Evolutionary conservation across 2,113 vertebrate genomes (phyloP), one percentile per base, ranked within the genome.

Genomic region (Phyllostomus hastatus): DNA sequence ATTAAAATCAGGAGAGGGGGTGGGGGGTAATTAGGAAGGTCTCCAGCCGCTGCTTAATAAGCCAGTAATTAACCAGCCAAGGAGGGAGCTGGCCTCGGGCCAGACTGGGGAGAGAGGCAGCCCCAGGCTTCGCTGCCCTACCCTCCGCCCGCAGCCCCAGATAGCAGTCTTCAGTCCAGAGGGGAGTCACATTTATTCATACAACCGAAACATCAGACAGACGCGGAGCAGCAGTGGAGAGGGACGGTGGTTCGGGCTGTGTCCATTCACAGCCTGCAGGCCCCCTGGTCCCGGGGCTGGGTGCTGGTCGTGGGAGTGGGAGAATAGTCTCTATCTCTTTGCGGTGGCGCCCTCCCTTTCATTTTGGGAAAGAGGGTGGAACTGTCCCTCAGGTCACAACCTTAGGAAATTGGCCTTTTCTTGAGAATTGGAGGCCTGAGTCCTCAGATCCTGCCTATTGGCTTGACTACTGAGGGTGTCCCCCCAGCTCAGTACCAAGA

Each of bases 31-130:
- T 98, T 97, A 98, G 97, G 94, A 91, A 97, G 97, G 92, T 97
- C 97, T 97, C 97, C 96, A 95, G 96, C 94, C 96, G 94, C 95
- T 96, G 96, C 95, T 97, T 97, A 96, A 98, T 96, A 92, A 97
- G 95, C 57, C 92, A 35, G 95, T 97, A 97, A 97, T 97, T 96
- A 97, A 97, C 24, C 94, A 97, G 93, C 94, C 94, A 41, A 96
- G 96, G 97, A 95, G 97, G 97, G 95, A 93, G 96, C 95, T 98
- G 97, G 97, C 97, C 96, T 80, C 78, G 3, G 67, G 97, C 97
- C 97, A 98, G 94, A 22, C 67, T 61, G 20, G 67, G 80, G 90
- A 85, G n/a, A 73, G 73, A 41, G 43, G 81, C 73, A 12, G 95
- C 94, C 91, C 75, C 72, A 16, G 88, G 92, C 72, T 87, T 96